Conservation (phyloP, 2,888 invertebrate genomes). For the Eristalis tenax region DNA sequence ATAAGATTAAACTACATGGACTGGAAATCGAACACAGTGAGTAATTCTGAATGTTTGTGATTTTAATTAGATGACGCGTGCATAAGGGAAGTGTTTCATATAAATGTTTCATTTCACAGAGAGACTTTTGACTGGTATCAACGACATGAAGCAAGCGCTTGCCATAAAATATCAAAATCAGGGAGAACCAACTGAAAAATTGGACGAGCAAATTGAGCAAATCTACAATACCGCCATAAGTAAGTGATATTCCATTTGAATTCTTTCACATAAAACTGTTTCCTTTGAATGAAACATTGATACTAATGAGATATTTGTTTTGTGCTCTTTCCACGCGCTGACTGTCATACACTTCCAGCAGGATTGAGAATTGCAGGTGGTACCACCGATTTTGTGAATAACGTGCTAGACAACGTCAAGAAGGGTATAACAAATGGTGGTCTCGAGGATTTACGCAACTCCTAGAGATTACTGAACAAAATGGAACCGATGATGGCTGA, state of each 20-base stretch:
- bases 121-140: constrained; percentile 89
- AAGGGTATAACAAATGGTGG: constrained; percentile 90
- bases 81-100: too few species aligned
- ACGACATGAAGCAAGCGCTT: constrained; percentile 89
- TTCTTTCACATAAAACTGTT: not conserved
- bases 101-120: constrained; percentile 83
- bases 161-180: constrained; percentile 83
- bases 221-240: constrained; percentile 81
- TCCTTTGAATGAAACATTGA: constrained; percentile 12
- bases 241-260: constrained; percentile 72
- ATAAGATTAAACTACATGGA: constrained; percentile 96
- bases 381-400: constrained; percentile 96
- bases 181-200: constrained; percentile 83
- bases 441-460: constrained; percentile 86
- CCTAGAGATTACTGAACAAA: constrained; percentile 73
- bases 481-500: constrained; percentile 26
- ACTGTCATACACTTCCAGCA: constrained; percentile 78
- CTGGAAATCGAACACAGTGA: constrained; percentile 97
- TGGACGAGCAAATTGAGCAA: constrained; percentile 87
- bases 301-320: constrained; percentile 57
- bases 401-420: constrained; percentile 92
- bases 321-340: constrained; percentile 52
- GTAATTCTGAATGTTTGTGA: constrained; percentile 78
- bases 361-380: constrained; percentile 94
- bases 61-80: too few species aligned